phyloP scores from a whole-genome alignment of 2,888 invertebrate species.

The Coenonympha glycerion region DNA sequence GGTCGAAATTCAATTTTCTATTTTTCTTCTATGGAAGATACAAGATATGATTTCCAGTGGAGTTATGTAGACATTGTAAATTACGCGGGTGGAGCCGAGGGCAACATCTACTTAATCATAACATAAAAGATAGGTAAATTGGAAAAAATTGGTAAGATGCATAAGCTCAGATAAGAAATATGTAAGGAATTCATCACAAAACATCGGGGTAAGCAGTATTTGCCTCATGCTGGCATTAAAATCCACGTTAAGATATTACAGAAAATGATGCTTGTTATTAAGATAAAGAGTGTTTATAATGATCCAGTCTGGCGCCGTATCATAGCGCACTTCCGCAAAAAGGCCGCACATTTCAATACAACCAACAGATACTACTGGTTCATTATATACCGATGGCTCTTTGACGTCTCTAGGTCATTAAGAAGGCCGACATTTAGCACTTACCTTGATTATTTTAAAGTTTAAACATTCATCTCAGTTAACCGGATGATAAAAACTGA shows the following conservation, averaged over 20 bases:
- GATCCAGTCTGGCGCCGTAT: conserved; percentile 14
- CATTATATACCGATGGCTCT: conserved; percentile 44
- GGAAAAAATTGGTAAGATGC: too few relatives aligned
- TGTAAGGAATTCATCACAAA: too few relatives aligned
- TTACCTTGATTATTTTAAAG: conserved; percentile 56
- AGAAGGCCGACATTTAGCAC: conserved; percentile 42
- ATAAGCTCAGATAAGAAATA: too few relatives aligned
- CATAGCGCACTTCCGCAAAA: conserved; percentile 18
- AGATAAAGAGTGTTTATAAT: conserved; percentile 14
- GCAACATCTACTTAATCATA: too few relatives aligned
- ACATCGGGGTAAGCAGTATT: too few relatives aligned
- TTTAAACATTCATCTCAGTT: conserved; percentile 46
- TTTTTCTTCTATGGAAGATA: too few relatives aligned
- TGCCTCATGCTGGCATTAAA: too few relatives aligned
- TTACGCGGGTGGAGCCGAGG: too few relatives aligned
- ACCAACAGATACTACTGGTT: conserved; percentile 35
- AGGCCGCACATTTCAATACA: conserved; percentile 6
- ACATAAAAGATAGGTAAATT: too few relatives aligned
- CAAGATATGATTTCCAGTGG: too few relatives aligned
- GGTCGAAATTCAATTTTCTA: too few relatives aligned
- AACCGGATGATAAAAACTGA: conserved; percentile 45
- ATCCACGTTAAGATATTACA: background rate
- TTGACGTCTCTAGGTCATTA: conserved; percentile 55
- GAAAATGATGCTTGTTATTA: background rate
- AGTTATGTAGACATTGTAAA: too few relatives aligned